Evolutionary conservation across 2,113 vertebrate genomes (phyloP), one percentile per base, ranked within the genome.

Genomic region (Ibidorhyncha struthersii): DNA sequence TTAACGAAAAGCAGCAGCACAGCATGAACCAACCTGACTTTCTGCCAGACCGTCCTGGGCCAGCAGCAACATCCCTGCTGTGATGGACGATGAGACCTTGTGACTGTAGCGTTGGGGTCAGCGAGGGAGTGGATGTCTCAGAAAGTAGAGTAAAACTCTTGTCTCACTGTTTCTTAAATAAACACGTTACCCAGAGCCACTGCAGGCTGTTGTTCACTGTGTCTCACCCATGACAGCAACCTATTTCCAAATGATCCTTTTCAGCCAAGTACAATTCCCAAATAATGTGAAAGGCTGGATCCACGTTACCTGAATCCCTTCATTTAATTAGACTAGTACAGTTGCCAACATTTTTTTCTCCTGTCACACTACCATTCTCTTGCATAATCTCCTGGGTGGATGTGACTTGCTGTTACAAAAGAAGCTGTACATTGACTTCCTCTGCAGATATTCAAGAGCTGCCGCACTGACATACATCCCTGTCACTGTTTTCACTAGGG

Each of bases 361-460:
- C 30, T 77, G 32, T 62, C 38, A 82, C 4, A 8, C 27, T 38
- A 9, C 59, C 18, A 13, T 30, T 3, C 16, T 94, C 79, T 72
- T 69, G 49, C 41, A 66, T 47, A 22, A 47, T 55, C 61, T 67
- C 14, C 43, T 38, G 15, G n/a, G 14, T 72, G 30, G 56, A 76
- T 76, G 36, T 0, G 8, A 59, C 43, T 85, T 1, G 7, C 23
- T 87, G 62, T 38, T 87, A 53, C 26, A 53, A 77, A 80, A 87
- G 32, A 52, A 69, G 36, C 16, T 4, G 6, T 34, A 40, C 10
- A 49, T 15, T 65, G 34, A 53, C 52, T 94, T 55, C 58, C 90
- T 94, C 66, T 85, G 74, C 66, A 94, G 78, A 91, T 77, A 90
- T 72, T 71, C 4, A 85, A 21, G 52, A 94, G 10, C 36, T 82